A percentile compares a stretch with the other conserved stretches of the same genome.
phyloP scores from a whole-genome alignment of 2,113 vertebrate species.

The Aix galericulata region DNA sequence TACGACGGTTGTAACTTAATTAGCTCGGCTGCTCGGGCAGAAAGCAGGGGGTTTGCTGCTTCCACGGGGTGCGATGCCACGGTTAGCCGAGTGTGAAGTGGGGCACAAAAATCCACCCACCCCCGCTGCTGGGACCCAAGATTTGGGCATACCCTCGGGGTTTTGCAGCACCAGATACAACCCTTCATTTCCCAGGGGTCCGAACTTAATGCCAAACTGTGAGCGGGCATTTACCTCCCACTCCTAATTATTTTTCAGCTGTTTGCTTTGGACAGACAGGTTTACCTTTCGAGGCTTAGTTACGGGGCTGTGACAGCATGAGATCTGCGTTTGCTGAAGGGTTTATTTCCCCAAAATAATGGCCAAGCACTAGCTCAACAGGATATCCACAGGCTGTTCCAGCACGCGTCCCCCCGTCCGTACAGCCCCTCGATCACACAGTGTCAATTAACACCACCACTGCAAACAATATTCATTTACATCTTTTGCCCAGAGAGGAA shows the following conservation, averaged over 20 bases:
- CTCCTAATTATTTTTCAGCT: slow-evolving; percentile 17
- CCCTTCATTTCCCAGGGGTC: neutral
- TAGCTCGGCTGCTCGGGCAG: rapidly evolving
- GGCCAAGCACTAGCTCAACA: neutral
- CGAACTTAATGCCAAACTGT: neutral
- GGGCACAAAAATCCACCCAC: neutral
- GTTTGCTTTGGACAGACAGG: slow-evolving; percentile 21
- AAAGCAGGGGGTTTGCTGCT: rapidly evolving
- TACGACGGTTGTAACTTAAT: neutral
- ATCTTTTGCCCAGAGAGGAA: neutral
- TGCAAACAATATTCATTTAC: neutral
- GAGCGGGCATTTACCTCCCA: neutral
- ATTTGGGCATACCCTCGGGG: neutral
- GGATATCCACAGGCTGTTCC: neutral
- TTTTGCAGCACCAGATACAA: neutral
- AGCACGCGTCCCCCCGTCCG: rapidly evolving
- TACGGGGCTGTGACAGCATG: neutral
- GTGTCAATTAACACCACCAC: neutral
- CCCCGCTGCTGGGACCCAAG: rapidly evolving
- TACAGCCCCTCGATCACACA: neutral
- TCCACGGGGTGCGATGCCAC: rapidly evolving
- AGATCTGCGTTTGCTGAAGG: neutral
- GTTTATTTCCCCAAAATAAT: neutral
- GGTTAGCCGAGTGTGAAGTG: neutral
- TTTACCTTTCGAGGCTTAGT: neutral